Evolutionary conservation across 2,797 vertebrate genomes (phyloP), one percentile per base, ranked within the genome.

Genomic region (Vultur gryphus): DNA sequence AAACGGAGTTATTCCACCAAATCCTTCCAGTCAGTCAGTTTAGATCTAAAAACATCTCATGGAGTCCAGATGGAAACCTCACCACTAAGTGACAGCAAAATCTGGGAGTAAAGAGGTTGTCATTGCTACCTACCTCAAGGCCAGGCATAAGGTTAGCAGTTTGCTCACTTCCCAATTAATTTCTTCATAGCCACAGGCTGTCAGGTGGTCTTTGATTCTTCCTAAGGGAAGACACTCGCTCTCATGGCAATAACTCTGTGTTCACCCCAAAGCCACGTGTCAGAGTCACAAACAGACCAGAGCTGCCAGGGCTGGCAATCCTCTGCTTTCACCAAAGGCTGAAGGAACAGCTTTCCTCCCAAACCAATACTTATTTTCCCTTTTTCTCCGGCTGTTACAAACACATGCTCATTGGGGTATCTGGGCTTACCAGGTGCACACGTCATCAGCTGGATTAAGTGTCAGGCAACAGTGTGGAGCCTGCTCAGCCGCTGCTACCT

Each of bases 41-140:
- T 66, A 84, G 93, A 90, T 77, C 67, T 77, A 39, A 92, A 87
- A 77, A 33, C 49, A 43, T 21, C 44, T 83, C 73, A 41, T 18
- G 29, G 57, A 93, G 78, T 57, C 90, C 75, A 89, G 90, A 92
- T 44, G 59, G 90, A 90, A 96, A 65, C 51, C 51, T 92, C 77
- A 64, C 31, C 79, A 83, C 51, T 81, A 66, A 89, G 66, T 55
- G 71, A 96, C 84, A 94, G 92, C 55, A 91, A 90, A 94, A 96
- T 78, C 70, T 78, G 77, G 70, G 77, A 65, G 29, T 43, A 81
- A 94, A 91, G 69, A 91, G 61, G n/a, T 75, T 95, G 90, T 93
- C 90, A 58, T 31, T 62, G 80, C 90, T 91, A 80, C 88, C 93
- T 79, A 78, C 62, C 84, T 84, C 80, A 94, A 84, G 73, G 62